These are phyloP conservation scores for Microplitis manilae DNA, from an alignment of 2,888 invertebrate genomes.

Conservation along the genomic window DNA sequence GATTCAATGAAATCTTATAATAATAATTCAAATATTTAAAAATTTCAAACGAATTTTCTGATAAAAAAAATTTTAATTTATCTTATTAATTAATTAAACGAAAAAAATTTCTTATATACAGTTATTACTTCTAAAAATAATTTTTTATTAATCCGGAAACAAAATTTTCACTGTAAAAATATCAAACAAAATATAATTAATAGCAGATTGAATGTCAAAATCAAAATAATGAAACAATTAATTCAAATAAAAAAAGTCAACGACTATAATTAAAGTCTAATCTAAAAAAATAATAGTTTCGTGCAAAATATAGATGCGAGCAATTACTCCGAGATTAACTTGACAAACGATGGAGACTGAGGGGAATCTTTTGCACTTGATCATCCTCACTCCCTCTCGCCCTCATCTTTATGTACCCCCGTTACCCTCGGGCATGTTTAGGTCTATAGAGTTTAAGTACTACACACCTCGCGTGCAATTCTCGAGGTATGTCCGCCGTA, in stretches of 20 bases:
- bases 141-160: too few species aligned
- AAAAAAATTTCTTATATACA: too few species aligned
- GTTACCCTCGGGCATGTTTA: conserved; percentile 24
- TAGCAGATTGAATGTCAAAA: too few species aligned
- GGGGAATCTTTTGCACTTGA: conserved; percentile 18
- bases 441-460: conserved; percentile 3
- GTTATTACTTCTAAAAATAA: too few species aligned
- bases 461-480: conserved; percentile 27
- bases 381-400: conserved; percentile 8
- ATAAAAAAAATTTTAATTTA: too few species aligned
- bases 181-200: too few species aligned
- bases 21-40: too few species aligned
- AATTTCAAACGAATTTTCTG: too few species aligned
- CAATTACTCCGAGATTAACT: conserved; percentile 30
- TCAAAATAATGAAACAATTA: neutral
- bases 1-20: too few species aligned
- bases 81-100: too few species aligned
- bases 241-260: neutral
- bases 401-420: conserved; percentile 17
- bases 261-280: neutral
- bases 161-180: too few species aligned
- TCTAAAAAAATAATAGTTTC: neutral
- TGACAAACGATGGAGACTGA: conserved; percentile 19
- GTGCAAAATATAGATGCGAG: conserved; percentile 4
- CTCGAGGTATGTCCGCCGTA: conserved; percentile 10